phyloP scores from a whole-genome alignment of 2,888 invertebrate genomes.

The Mythimna albipuncta region DNA sequence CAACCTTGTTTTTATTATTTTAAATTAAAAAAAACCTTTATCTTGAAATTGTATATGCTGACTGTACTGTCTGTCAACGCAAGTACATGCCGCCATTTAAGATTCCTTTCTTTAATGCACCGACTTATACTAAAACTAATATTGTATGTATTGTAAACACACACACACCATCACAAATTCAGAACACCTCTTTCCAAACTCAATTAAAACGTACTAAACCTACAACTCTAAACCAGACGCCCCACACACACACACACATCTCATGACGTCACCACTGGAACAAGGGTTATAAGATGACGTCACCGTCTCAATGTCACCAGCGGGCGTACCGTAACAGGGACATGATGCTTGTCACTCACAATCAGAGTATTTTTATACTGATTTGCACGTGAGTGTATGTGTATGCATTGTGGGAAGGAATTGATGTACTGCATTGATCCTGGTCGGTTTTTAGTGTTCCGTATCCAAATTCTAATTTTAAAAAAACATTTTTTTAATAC shows the following conservation, averaged over 20 bases:
- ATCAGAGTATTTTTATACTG: conserved; percentile 51
- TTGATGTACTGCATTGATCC: not conserved
- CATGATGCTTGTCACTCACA: conserved; percentile 55
- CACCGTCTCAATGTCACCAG: conserved; percentile 52
- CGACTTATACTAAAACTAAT: too few species aligned
- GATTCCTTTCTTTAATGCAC: too few species aligned
- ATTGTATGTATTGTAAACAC: too few species aligned
- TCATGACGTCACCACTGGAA: conserved; percentile 42
- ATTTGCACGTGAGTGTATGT: conserved; percentile 46
- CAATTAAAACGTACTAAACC: not conserved
- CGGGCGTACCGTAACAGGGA: conserved; percentile 48
- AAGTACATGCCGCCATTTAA: too few species aligned
- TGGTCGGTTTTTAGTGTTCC: not conserved
- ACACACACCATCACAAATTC: not conserved
- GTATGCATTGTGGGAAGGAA: not conserved
- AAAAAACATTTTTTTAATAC: too few species aligned
- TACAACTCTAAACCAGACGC: conserved; percentile 5
- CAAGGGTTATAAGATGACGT: conserved; percentile 47
- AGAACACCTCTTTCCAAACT: not conserved
- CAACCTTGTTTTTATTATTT: too few species aligned
- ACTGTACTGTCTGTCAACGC: too few species aligned
- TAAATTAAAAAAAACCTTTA: too few species aligned
- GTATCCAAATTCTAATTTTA: too few species aligned
- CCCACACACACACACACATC: conserved; percentile 4
- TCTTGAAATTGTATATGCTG: too few species aligned